phyloP scores from a whole-genome alignment of 2,113 vertebrate species.

The Riparia riparia region DNA sequence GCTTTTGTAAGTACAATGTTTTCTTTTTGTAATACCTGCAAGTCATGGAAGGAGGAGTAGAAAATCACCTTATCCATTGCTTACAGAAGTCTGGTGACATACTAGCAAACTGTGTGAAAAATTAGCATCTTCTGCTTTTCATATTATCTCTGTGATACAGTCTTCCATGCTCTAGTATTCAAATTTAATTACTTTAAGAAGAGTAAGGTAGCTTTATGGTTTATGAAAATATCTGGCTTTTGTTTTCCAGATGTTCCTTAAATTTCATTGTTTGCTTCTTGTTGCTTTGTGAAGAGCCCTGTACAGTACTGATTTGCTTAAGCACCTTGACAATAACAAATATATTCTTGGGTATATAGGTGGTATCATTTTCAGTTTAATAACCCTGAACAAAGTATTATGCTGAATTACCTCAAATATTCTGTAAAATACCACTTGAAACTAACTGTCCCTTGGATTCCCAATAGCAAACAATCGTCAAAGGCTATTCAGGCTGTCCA shows the following conservation, averaged over 20 bases:
- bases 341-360: background rate
- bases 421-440: background rate
- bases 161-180: background rate
- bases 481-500: background rate
- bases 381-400: background rate
- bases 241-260: background rate
- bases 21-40: background rate
- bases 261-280: background rate
- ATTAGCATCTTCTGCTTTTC: background rate
- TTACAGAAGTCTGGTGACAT: background rate
- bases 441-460: background rate
- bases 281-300: background rate
- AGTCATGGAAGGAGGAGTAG: background rate
- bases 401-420: background rate
- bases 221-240: background rate
- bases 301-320: background rate
- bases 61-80: background rate
- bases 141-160: background rate
- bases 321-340: background rate
- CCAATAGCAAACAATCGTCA: background rate
- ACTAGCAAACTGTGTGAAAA: background rate
- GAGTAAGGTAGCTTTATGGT: background rate
- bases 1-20: constrained; percentile 90
- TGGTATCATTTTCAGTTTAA: background rate
- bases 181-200: background rate